Conservation (phyloP, 1,140 invertebrate species). For the Drosophila ambigua region DNA sequence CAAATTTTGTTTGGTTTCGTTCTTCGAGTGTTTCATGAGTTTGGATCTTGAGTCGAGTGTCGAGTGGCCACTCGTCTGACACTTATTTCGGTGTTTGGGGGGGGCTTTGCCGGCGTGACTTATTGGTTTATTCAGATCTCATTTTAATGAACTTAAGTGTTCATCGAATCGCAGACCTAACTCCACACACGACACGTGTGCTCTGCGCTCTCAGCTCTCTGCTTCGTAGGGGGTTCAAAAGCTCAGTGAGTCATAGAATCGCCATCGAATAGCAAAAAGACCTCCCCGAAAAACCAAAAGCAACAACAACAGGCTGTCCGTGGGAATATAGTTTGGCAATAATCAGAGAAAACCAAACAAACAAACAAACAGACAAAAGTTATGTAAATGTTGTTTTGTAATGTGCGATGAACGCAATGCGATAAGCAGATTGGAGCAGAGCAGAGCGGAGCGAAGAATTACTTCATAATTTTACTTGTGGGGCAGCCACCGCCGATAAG, state of each 20-base stretch:
- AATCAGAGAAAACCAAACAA: conserved; percentile 42
- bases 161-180: conserved; percentile 48
- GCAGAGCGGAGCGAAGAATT: conserved; percentile 35
- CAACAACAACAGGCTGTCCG: conserved; percentile 23
- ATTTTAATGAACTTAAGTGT: conserved; percentile 77
- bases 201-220: background rate
- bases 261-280: conserved; percentile 30
- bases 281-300: conserved; percentile 26
- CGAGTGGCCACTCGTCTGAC: conserved; percentile 78
- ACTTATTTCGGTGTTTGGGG: conserved; percentile 20
- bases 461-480: conserved; percentile 77
- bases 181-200: conserved; percentile 30
- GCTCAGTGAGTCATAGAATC: conserved; percentile 30
- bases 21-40: conserved; percentile 17
- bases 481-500: conserved; percentile 52
- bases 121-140: conserved; percentile 82
- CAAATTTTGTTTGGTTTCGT: conserved; percentile 43
- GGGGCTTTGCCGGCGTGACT: conserved; percentile 55
- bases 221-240: background rate
- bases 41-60: conserved; percentile 38
- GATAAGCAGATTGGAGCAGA: conserved; percentile 54
- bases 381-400: conserved; percentile 81
- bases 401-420: conserved; percentile 81
- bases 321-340: conserved; percentile 77
- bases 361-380: conserved; percentile 62